Evolutionary conservation across 2,888 invertebrate genomes (phyloP), one percentile per base, ranked within the genome.

Genomic region (Odiellus spinosus): DNA sequence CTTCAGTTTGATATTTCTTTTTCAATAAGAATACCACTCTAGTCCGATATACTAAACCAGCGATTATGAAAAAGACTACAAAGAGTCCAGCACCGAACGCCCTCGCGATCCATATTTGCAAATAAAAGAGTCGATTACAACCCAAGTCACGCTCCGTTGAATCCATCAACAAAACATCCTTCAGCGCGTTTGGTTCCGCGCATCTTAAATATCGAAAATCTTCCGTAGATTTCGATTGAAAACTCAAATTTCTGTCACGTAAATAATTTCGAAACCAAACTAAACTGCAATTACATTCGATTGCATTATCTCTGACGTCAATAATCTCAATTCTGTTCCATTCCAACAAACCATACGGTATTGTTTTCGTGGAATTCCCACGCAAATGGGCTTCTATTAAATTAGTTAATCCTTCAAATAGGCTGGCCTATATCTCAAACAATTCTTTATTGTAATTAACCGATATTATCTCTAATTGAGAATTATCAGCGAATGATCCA

Each of bases 271-370:
- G 46, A 17, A 87, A 69, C 87, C 87, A 87, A 51, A 82, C 71
- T 49, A 87, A 67, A 40, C 85, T 85, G 63, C 87, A 87, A 66
- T 87, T 87, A 67, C 87, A 87, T 49, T 77, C 73, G 53, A 87
- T 72, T 1, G 85, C 85, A 68, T 87, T 87, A 21, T 83, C 82
- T 21, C 82, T 80, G 45, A 87, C 71, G 55, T 78, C 76, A 26
- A 87, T 70, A 49, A 75, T 75, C 60, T 76, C 74, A 56, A 87
- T 68, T 57, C 79, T 78, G 62, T 85, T 84, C 58, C 59, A 59
- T 20, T 49, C 85, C 17, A 55, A 19, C 43, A 54, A 45, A 15
- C 48, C 47, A 40, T 50, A 46, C 12, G 41, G 49, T 32, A 57
- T 46, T 46, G 49, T 47, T 12, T 45, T 46, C 26, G 56, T 47